Evolutionary conservation across 2,797 vertebrate species (phyloP), one percentile per base, ranked within the genome.

Genomic region (Siniperca obscura): DNA sequence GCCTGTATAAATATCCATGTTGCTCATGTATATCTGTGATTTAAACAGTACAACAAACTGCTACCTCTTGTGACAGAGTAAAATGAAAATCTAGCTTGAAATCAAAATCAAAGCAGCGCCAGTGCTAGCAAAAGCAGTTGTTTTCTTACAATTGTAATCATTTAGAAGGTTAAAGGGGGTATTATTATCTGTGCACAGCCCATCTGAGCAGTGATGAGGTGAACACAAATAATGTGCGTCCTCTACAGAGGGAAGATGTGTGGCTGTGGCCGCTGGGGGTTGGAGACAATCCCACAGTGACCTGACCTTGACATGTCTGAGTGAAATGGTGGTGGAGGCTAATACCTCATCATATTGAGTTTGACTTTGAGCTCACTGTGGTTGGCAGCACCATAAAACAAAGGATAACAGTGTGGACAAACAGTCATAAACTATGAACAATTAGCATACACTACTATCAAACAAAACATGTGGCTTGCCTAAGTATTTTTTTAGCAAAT

Each of bases 261-360:
- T 87, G 77, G 78, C 88, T 85, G 84, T 52, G 50, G 89, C 86
- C 87, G 77, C 84, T 77, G 87, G 87, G 88, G 85, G 87, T 78
- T 86, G 86, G 75, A 87, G 86, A 92, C 90, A 91, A 93, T 94
- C 93, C 92, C 92, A 74, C 81, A 56, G 84, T 93, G 92, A 94
- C 94, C 95, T 87, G 93, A 95, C 95, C 95, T 96, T 96, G 95
- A 95, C 95, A 93, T 83, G 92, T 93, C 89, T 92, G 93, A 94
- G 90, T 90, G 90, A 92, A 93, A 93, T 86, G 90, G 89, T 81
- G 83, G 91, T 78, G 86, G 90, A 92, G 93, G 92, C 89, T 96
- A 94, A 95, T 95, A 92, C 90, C 94, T 95, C 93, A 95, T 95
- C 92, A 94, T 95, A 93, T 84, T 81, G 88, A 93, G 93, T 92